These are phyloP conservation scores for Chelonia mydas DNA, from an alignment of 2,797 vertebrate species.

Conservation along the genomic window DNA sequence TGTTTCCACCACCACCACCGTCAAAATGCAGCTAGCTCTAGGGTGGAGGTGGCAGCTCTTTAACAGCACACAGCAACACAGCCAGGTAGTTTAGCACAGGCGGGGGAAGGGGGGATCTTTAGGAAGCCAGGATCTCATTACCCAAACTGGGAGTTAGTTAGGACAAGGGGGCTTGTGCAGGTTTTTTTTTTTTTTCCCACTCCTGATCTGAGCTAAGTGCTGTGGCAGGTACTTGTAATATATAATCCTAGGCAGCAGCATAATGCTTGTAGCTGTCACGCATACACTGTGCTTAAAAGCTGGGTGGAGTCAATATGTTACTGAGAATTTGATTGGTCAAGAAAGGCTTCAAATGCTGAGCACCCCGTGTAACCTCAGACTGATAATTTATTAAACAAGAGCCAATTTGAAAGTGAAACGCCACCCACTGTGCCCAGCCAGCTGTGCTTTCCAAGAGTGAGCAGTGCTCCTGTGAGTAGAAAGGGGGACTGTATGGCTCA, in stretches of 20 bases:
- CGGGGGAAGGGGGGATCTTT: not conserved
- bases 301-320: slow-evolving; percentile 47
- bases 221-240: rapidly evolving
- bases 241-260: rapidly evolving
- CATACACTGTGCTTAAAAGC: not conserved
- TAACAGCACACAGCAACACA: not conserved
- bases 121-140: not conserved
- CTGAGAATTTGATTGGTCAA: slow-evolving; percentile 55
- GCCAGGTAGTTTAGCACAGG: not conserved
- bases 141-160: not conserved
- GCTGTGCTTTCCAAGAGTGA: not conserved
- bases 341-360: slow-evolving; percentile 13
- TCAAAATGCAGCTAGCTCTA: not conserved
- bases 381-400: not conserved
- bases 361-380: rapidly evolving
- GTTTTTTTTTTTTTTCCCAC: not conserved
- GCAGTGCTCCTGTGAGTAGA: not conserved
- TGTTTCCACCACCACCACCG: not conserved
- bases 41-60: not conserved
- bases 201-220: rapidly evolving
- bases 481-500: not conserved
- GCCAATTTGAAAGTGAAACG: not conserved
- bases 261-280: not conserved
- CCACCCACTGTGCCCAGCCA: not conserved
- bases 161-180: not conserved